Conservation (phyloP, 92 coral and sea anemone species). For the Anthopleura xanthogrammica region DNA sequence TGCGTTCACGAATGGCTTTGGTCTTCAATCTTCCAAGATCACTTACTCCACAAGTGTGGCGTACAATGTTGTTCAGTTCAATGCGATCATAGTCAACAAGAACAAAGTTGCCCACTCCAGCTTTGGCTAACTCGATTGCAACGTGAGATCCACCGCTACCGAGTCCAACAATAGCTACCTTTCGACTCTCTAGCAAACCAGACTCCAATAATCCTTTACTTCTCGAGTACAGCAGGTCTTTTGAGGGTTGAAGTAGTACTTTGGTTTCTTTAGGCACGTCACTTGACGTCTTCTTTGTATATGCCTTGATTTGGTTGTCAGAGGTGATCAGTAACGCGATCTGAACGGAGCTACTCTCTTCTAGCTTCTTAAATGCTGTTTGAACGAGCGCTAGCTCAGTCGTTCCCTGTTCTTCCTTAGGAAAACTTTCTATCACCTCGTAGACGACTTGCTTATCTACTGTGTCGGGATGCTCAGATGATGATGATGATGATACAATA, state of each 20-base stretch:
- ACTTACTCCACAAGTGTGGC: conserved; percentile 83
- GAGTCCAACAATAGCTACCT: conserved; percentile 85
- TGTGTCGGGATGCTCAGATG: neutral
- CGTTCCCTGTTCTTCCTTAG: conserved; percentile 20
- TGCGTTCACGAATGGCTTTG: conserved; percentile 80
- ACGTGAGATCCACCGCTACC: conserved; percentile 95
- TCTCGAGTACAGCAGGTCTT: conserved; percentile 80
- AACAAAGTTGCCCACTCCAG: conserved; percentile 90
- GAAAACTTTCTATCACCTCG: conserved; percentile 46
- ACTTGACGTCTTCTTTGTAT: conserved; percentile 17
- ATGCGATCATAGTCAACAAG: conserved; percentile 87
- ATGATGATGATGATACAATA: neutral
- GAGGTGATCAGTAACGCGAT: conserved; percentile 57
- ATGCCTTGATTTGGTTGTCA: conserved; percentile 55
- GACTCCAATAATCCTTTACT: conserved; percentile 91
- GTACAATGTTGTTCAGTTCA: conserved; percentile 83
- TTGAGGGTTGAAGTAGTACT: conserved; percentile 74
- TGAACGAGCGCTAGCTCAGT: conserved; percentile 20
- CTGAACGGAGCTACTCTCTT: conserved; percentile 39
- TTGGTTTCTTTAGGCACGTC: conserved; percentile 43
- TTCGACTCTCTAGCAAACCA: conserved; percentile 70
- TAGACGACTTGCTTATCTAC: conserved; percentile 2
- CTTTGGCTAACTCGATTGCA: conserved; percentile 88
- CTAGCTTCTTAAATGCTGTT: conserved; percentile 19
- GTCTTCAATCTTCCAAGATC: conserved; percentile 91